Evolutionary conservation across 2,797 vertebrate genomes (phyloP).

Genomic region (Trematomus bernacchii): DNA sequence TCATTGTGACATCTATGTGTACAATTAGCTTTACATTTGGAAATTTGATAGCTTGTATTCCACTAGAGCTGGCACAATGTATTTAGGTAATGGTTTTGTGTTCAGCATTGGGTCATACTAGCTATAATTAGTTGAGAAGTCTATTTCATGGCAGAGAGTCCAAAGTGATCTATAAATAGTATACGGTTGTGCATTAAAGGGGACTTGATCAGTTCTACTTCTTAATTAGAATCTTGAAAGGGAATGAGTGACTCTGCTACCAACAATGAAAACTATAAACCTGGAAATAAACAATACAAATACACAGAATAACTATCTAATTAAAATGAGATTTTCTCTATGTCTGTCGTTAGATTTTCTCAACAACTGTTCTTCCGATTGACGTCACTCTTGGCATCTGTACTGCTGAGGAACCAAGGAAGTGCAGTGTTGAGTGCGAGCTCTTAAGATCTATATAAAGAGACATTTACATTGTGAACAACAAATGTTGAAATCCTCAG

Average conservation of each 20-base stretch:
- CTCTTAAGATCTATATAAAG: no score
- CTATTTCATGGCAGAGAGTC: constrained; percentile 39
- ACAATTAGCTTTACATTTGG: constrained; percentile 52
- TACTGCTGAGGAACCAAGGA: no score
- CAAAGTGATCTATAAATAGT: constrained; percentile 43
- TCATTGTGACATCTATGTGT: constrained; percentile 35
- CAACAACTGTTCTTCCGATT: no score
- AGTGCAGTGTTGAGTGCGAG: no score
- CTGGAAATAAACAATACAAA: constrained; percentile 12
- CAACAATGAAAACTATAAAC: constrained; percentile 13
- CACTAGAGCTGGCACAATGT: constrained; percentile 24
- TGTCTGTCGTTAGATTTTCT: no score
- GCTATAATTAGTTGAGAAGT: constrained; percentile 62
- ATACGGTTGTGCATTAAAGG: constrained; percentile 38
- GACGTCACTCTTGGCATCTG: no score
- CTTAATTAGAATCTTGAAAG: constrained; percentile 28
- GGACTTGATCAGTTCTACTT: constrained; percentile 28
- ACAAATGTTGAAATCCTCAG: no score
- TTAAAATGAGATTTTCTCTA: no score
- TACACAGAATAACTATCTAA: background rate
- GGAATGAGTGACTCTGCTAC: constrained; percentile 5
- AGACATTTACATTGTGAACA: no score
- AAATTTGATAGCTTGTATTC: constrained; percentile 45
- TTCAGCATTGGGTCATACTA: constrained; percentile 39
- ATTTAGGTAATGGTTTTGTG: constrained; percentile 50